These are phyloP conservation scores for Enteromius thamalakanensis DNA, from an alignment of 2,797 vertebrate species.

Conservation along the genomic window DNA sequence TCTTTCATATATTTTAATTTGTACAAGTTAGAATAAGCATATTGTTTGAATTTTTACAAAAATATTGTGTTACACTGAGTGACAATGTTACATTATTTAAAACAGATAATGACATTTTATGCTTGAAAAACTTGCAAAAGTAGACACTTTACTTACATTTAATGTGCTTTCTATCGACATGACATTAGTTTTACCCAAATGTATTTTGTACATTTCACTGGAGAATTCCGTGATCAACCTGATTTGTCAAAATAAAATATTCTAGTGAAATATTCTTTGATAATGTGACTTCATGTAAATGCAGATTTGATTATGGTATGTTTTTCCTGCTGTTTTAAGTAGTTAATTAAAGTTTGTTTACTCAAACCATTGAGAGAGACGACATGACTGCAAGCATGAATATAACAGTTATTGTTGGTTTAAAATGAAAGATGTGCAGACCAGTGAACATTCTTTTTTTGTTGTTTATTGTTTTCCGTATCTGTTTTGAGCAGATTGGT, in stretches of 20 bases:
- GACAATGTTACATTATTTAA: too few species aligned
- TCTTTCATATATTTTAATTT: too few species aligned
- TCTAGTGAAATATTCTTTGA: not conserved
- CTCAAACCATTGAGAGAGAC: not conserved
- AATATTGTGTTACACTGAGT: too few species aligned
- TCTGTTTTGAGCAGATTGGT: conserved; percentile 1
- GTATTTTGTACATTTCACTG: too few species aligned
- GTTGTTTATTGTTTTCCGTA: not conserved
- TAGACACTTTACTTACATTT: too few species aligned
- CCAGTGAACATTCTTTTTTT: not conserved
- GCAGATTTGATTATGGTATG: not conserved
- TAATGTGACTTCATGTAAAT: not conserved
- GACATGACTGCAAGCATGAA: not conserved
- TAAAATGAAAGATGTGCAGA: not conserved
- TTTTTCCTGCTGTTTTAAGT: not conserved
- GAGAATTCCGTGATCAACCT: too few species aligned
- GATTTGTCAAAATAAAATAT: not conserved
- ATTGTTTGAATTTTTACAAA: too few species aligned
- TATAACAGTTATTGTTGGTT: not conserved
- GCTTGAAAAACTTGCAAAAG: too few species aligned
- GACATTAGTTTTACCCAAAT: too few species aligned
- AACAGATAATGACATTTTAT: too few species aligned
- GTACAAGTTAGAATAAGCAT: too few species aligned
- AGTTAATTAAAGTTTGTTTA: not conserved
- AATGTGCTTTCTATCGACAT: too few species aligned